Evolutionary conservation across 92 coral and sea anemone species (phyloP).

Genomic region (Epizoanthus fatuus): DNA sequence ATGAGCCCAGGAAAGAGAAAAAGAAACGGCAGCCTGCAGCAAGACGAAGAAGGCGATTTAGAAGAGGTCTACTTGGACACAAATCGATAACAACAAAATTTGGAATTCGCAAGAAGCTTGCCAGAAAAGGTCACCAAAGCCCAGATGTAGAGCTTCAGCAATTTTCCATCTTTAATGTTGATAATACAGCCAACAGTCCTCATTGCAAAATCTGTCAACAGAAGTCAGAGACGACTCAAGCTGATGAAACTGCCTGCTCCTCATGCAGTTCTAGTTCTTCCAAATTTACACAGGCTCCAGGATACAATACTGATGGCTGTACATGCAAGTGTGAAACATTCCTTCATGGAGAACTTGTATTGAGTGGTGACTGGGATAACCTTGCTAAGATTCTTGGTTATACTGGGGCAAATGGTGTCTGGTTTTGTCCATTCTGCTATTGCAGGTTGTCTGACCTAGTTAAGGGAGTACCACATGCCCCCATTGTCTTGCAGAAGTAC

Average conservation of each 20-base stretch:
- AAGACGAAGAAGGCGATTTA: conserved; percentile 15
- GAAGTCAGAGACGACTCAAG: background rate
- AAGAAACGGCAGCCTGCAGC: background rate
- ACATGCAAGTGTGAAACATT: too few relatives aligned
- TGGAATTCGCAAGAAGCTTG: conserved; percentile 9
- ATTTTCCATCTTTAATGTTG: background rate
- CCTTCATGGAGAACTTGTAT: background rate
- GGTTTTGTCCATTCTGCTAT: conserved; percentile 21
- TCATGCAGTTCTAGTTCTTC: too few relatives aligned
- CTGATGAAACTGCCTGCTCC: background rate
- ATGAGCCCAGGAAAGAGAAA: too few relatives aligned
- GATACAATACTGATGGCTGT: too few relatives aligned
- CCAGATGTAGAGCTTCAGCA: conserved; percentile 14
- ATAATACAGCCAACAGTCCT: background rate
- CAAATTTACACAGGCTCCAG: too few relatives aligned
- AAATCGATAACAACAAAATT: conserved; percentile 8
- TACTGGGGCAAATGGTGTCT: conserved; percentile 31
- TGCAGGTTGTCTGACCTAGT: background rate
- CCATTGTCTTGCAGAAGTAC: background rate
- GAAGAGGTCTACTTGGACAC: background rate
- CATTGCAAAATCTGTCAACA: background rate
- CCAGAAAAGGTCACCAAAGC: background rate
- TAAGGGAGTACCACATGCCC: conserved; percentile 22
- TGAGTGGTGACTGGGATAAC: conserved; percentile 28
- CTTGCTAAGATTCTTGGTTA: conserved; percentile 17